A percentile compares a stretch with the other conserved stretches of the same genome.
These are phyloP conservation scores for Falco rusticolus DNA, from an alignment of 2,797 vertebrate species.

Conservation along the genomic window DNA sequence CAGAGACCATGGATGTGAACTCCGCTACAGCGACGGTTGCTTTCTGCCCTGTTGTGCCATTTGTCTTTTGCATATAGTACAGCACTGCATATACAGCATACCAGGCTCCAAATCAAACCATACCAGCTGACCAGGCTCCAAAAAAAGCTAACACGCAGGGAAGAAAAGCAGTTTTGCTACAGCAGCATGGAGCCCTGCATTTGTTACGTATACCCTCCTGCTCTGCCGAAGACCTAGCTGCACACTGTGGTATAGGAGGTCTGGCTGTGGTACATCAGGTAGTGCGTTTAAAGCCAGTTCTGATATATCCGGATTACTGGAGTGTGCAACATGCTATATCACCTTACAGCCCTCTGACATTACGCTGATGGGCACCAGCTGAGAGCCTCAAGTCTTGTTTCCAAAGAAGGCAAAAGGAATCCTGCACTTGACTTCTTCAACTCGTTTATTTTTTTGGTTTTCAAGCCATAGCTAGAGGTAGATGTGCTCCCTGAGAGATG, in stretches of 20 bases:
- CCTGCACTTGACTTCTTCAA: not conserved
- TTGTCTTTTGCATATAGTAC: not conserved
- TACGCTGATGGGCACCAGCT: not conserved
- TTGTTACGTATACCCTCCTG: accelerated
- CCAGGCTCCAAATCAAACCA: not conserved
- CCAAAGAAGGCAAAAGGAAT: not conserved
- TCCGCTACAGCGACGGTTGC: not conserved
- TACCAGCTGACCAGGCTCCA: not conserved
- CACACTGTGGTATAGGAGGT: not conserved
- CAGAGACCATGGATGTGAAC: not conserved
- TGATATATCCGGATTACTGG: not conserved
- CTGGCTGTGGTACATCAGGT: not conserved
- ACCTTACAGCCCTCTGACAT: not conserved
- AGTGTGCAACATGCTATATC: not conserved
- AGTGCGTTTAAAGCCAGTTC: not conserved
- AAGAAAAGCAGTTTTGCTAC: not conserved
- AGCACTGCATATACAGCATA: not conserved
- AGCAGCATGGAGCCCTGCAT: not conserved
- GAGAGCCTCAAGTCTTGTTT: not conserved
- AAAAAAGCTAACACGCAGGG: accelerated
- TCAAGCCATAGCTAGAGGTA: not conserved
- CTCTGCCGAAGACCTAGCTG: not conserved
- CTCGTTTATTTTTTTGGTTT: not conserved
- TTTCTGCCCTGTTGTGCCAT: not conserved
- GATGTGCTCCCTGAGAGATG: not conserved